A percentile compares a stretch with the other conserved stretches of the same genome.
These are phyloP conservation scores for Anoplolepis gracilipes DNA, from an alignment of 1,140 invertebrate species.

Conservation along the genomic window DNA sequence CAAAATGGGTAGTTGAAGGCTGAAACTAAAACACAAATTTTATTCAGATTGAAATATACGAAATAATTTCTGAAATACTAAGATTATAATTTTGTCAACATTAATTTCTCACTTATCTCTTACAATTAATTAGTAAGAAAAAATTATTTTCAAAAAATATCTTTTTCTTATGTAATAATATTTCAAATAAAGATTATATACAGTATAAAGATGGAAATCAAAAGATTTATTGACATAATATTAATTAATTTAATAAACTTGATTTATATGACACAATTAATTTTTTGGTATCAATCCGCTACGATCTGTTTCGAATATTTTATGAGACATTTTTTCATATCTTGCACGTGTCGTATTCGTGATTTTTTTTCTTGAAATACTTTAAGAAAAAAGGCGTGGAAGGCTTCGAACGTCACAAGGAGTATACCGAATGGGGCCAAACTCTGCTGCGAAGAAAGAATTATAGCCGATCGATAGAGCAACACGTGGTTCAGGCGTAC, in stretches of 20 bases:
- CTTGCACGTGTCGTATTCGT: background rate
- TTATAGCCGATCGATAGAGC: slow-evolving; percentile 39
- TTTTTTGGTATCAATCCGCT: background rate
- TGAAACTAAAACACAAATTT: too few relatives aligned
- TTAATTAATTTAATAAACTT: background rate
- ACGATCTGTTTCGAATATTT: background rate
- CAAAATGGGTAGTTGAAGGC: too few relatives aligned
- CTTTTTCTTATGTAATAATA: background rate
- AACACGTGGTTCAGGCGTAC: slow-evolving; percentile 39
- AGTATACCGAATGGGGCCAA: slow-evolving; percentile 17
- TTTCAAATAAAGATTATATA: background rate
- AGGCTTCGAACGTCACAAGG: slow-evolving; percentile 7
- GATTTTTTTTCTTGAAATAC: background rate
- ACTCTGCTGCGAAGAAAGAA: slow-evolving; percentile 15
- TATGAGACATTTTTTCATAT: background rate
- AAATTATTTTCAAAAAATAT: too few relatives aligned
- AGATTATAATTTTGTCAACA: too few relatives aligned
- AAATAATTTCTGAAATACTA: too few relatives aligned
- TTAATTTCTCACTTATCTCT: too few relatives aligned
- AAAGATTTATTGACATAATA: too few relatives aligned
- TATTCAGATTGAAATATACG: too few relatives aligned
- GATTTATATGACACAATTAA: background rate
- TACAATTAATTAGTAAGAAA: too few relatives aligned
- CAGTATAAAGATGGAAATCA: background rate
- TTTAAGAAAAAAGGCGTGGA: background rate